phyloP scores from a whole-genome alignment of 2,888 invertebrate species.

The Cryptosula pallasiana region DNA sequence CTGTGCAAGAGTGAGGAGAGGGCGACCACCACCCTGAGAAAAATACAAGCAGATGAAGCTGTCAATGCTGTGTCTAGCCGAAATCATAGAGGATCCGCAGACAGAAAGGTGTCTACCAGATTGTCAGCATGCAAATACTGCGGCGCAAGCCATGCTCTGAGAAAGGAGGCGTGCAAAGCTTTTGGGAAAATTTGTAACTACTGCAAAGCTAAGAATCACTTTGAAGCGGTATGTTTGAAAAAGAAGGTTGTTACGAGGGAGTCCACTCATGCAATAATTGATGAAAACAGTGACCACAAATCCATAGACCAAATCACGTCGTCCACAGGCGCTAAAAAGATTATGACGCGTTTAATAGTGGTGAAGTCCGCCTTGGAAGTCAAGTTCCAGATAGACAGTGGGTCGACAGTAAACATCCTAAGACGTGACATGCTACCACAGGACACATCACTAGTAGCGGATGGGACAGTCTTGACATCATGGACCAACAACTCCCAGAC shows the following conservation, averaged over 20 bases:
- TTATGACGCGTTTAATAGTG: background rate
- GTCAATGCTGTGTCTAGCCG: background rate
- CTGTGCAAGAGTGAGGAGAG: too few species aligned
- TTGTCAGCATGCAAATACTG: background rate
- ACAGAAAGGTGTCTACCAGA: background rate
- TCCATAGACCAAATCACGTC: background rate
- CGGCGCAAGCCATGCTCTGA: background rate
- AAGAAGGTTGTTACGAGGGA: background rate
- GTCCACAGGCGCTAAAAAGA: background rate
- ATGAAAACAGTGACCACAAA: background rate
- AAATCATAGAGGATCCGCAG: background rate
- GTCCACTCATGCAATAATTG: background rate
- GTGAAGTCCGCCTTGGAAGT: background rate
- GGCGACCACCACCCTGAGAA: background rate
- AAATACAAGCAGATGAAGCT: background rate
- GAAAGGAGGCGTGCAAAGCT: background rate
- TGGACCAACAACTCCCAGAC: background rate
- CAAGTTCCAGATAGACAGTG: background rate
- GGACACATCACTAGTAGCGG: background rate
- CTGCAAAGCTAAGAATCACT: background rate
- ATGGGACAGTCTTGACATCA: background rate
- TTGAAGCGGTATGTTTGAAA: background rate
- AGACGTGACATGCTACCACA: background rate
- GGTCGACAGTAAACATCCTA: background rate
- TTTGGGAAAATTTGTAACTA: background rate